Conservation (phyloP, 2,888 invertebrate species). For the Geophilus truncorum region DNA sequence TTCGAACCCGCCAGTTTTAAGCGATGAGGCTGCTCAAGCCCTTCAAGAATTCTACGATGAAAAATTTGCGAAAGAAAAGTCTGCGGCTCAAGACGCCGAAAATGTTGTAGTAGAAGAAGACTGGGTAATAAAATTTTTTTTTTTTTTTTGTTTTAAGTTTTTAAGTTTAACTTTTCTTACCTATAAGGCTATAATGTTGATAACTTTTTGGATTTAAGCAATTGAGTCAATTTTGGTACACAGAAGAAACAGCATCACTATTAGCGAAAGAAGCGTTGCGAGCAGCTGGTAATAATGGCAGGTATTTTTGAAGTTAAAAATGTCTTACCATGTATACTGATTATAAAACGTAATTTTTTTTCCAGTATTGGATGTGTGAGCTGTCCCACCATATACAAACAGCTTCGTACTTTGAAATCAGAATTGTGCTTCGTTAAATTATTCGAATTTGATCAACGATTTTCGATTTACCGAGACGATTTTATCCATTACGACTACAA, state of each 20-base stretch:
- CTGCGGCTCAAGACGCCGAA: background rate
- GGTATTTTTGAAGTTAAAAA: conserved; percentile 40
- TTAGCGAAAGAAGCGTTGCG: conserved; percentile 64
- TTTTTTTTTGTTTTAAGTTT: background rate
- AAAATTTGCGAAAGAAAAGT: background rate
- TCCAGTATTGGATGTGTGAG: conserved; percentile 72
- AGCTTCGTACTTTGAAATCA: conserved; percentile 44
- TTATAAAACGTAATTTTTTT: background rate
- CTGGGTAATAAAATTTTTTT: background rate
- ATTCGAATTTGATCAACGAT: conserved; percentile 81
- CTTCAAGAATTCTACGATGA: background rate
- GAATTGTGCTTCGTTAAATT: conserved; percentile 39
- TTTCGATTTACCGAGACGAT: conserved; percentile 68
- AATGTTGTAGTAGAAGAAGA: background rate
- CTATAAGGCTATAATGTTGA: no score
- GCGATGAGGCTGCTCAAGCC: background rate
- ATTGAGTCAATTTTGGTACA: conserved; percentile 98
- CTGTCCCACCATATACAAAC: conserved; percentile 76
- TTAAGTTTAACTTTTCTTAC: no score
- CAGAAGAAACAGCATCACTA: conserved; percentile 66
- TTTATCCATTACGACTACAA: conserved; percentile 87
- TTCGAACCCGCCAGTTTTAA: background rate
- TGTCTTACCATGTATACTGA: background rate
- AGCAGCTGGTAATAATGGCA: conserved; percentile 55
- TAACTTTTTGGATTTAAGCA: no score